Evolutionary conservation across 2,888 invertebrate species (phyloP).

Genomic region (Creontiades dilutus): DNA sequence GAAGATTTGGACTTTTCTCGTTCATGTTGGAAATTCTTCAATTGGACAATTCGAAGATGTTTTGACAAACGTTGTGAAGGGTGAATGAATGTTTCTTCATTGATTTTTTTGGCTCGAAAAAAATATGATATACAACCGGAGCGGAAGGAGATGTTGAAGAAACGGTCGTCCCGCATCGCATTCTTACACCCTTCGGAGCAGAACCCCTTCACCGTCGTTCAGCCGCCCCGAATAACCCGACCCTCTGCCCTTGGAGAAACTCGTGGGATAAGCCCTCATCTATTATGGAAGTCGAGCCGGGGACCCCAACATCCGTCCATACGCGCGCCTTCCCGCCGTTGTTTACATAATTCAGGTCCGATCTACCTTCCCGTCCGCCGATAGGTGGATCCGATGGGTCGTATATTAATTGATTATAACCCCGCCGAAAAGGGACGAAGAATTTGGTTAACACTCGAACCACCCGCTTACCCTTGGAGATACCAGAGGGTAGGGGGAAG

Average conservation of each 20-base stretch:
- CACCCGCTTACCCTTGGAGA: too few species aligned
- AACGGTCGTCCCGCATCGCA: constrained; percentile 8
- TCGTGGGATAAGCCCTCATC: constrained; percentile 67
- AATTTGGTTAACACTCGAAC: background rate
- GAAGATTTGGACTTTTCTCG: too few species aligned
- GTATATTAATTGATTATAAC: constrained; percentile 46
- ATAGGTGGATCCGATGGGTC: background rate
- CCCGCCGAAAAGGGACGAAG: background rate
- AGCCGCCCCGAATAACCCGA: background rate
- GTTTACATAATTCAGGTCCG: constrained; percentile 67
- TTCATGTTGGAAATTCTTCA: too few species aligned
- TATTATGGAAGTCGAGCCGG: constrained; percentile 61
- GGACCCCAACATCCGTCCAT: constrained; percentile 46
- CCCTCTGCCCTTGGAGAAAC: constrained; percentile 48
- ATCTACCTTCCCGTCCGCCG: constrained; percentile 44
- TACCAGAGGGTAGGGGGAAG: too few species aligned
- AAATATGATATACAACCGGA: background rate
- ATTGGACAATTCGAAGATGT: too few species aligned
- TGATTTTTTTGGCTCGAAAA: too few species aligned
- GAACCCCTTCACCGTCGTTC: background rate
- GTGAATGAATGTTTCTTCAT: background rate
- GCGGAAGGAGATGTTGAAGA: constrained; percentile 8
- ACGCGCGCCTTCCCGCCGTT: constrained; percentile 36
- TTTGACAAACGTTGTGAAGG: too few species aligned
- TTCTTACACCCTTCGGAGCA: background rate